Evolutionary conservation across 2,888 invertebrate species (phyloP), one percentile per base, ranked within the genome.

Genomic region (Drosophila limbata): DNA sequence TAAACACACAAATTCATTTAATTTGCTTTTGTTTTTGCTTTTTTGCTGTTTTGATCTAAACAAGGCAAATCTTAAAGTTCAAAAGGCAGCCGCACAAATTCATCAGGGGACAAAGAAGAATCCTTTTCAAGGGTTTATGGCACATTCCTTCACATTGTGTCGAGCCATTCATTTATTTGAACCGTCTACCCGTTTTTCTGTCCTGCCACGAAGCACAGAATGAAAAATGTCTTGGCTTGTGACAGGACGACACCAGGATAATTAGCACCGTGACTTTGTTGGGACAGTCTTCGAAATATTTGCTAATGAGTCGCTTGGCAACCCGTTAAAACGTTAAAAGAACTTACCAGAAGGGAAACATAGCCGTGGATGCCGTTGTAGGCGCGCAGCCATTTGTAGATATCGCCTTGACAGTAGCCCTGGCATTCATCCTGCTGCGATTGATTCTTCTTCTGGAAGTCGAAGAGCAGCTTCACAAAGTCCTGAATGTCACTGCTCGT

Each of bases 341-440:
- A 15, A 93, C 94, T 94, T 89, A 98, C 97, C 80, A 96, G 93
- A 13, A 98, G 93, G 56, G 97, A 96, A 73, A 96, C 94, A 91
- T 97, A 97, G 68, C 97, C 97, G 91, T 98, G 98, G 69, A 95
- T 94, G 53, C 94, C 93, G 72, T 95, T 94, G 91, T 97, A 97
- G 0, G 93, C 93, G 2, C 94, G 90, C 17, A 95, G 93, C 61
- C 95, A 91, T 50, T 95, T 94, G 45, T 94, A 93, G 59, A 95
- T 93, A 51, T 92, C 93, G 0, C 95, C 94, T 42, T 94, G 94
- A 79, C 95, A 95, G 90, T 95, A 95, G 71, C 93, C 92, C 63
- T 72, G 73, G 35, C 92, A 92, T 37, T 92, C 90, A 35, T 88
- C 80, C 44, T 21, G 61, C 39, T 56, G 64, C 21, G 79, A 51